A percentile compares a stretch with the other conserved stretches of the same genome.
phyloP scores from a whole-genome alignment of 2,888 invertebrate genomes.

The Serripes groenlandicus region DNA sequence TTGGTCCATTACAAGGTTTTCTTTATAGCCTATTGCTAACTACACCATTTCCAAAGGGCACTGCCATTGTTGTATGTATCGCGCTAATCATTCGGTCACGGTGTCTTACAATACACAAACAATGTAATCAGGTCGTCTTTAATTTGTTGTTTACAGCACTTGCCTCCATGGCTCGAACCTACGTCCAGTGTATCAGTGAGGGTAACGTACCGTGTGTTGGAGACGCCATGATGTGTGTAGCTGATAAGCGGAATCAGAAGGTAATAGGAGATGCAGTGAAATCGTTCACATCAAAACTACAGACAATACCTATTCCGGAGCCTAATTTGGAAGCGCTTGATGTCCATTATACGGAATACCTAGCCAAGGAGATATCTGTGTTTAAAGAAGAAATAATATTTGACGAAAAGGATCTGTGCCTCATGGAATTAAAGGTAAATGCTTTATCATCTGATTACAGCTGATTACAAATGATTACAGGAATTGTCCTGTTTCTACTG shows the following conservation, averaged over 20 bases:
- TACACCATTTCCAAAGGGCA: too few relatives aligned
- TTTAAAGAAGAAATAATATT: slow-evolving; percentile 8
- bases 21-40: too few relatives aligned
- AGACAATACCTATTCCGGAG: neutral
- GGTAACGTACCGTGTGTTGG: slow-evolving; percentile 7
- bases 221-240: slow-evolving; percentile 12
- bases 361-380: neutral
- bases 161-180: neutral
- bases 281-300: neutral
- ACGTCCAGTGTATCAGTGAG: slow-evolving; percentile 11
- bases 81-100: too few relatives aligned
- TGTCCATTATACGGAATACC: neutral
- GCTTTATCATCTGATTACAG: too few relatives aligned
- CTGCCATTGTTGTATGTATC: neutral
- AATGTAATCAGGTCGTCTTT: too few relatives aligned
- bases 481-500: too few relatives aligned
- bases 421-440: neutral
- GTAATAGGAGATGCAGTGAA: neutral
- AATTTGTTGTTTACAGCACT: neutral
- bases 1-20: neutral
- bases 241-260: slow-evolving; percentile 4
- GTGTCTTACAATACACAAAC: neutral
- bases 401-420: neutral
- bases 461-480: too few relatives aligned
- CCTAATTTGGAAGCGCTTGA: neutral